Evolutionary conservation across 1,140 invertebrate genomes (phyloP), one percentile per base, ranked within the genome.

Genomic region (Heliothis virescens): DNA sequence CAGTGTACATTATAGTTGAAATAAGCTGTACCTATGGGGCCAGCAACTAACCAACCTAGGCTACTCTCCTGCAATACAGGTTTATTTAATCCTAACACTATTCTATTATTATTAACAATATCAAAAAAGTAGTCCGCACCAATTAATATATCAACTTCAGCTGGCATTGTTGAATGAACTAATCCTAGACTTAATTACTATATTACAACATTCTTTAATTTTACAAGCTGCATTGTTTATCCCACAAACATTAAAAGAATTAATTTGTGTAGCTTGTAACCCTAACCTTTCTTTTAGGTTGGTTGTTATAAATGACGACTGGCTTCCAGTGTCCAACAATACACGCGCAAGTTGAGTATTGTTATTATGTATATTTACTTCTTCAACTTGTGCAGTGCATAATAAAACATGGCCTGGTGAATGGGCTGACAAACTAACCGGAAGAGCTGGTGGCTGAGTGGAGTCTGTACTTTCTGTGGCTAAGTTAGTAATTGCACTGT

Each of bases 1-100:
- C 82, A 84, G 16, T 67, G 77, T 60, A 73, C 59, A 79, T 77
- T 16, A 13, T 34, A 26, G 3, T 73, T 74, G 50, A n/a, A 12
- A 18, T 75, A 21, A 60, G 26, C 50, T 26, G 18, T 3, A 41
- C 34, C 41, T 13, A 60, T 21, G 34, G 81, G 69, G 10, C 86
- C 87, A 11, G 82, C 72, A 21, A 87, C 41, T n/a, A 90, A 34
- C 90, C 87, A 90, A 3, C 88, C 88, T 34, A 90, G 80, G 34
- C 86, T 55, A 3, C 82, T 82, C 55, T 85, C 79, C 65, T 87
- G 85, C 4, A 87, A 59, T 11, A 67, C 50, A 9, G 82, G 81
- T 16, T 76, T 79, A 0, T 84, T 77, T 9, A 34, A 5, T 12
- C 62, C 55, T 62, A 90, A 18, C 1, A 2, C 18, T 11, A 65